phyloP scores from a whole-genome alignment of 2,888 invertebrate species.

The Melikaiella ostensackeni region DNA sequence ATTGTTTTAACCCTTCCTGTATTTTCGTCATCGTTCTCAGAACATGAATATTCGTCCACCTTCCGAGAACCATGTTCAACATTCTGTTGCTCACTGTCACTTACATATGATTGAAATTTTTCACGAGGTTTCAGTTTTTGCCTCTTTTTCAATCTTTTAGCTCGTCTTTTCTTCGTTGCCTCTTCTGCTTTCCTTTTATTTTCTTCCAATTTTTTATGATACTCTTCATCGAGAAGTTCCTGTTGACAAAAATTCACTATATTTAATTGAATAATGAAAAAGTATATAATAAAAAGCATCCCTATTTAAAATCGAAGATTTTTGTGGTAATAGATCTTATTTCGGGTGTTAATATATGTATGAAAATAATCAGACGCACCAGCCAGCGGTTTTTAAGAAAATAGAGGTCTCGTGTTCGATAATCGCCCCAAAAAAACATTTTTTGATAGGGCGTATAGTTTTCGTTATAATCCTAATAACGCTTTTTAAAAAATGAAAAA shows the following conservation, averaged over 20 bases:
- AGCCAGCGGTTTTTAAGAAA: no score
- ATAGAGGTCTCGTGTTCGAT: no score
- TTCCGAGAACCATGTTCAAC: neutral
- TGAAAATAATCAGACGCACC: no score
- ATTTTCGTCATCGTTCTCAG: neutral
- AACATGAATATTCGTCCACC: neutral
- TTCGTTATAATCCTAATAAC: no score
- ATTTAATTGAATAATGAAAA: neutral
- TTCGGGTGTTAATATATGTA: no score
- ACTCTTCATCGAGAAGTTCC: slow-evolving; percentile 91
- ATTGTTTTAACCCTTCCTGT: neutral
- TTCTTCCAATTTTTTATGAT: slow-evolving; percentile 87
- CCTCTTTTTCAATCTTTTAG: slow-evolving; percentile 91
- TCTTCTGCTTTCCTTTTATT: slow-evolving; percentile 86
- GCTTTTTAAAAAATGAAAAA: no score
- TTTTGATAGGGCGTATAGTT: no score
- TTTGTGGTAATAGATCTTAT: no score
- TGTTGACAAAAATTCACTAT: slow-evolving; percentile 67
- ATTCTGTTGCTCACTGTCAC: neutral
- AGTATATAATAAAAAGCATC: no score
- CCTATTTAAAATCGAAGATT: no score
- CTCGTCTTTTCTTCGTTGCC: slow-evolving; percentile 93
- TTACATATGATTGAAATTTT: neutral
- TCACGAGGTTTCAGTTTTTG: slow-evolving; percentile 73
- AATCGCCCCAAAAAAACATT: no score